Evolutionary conservation across 37 sponge, comb jelly and placozoan species (phyloP), one percentile per base, ranked within the genome.

Genomic region (Ephydatia muelleri): DNA sequence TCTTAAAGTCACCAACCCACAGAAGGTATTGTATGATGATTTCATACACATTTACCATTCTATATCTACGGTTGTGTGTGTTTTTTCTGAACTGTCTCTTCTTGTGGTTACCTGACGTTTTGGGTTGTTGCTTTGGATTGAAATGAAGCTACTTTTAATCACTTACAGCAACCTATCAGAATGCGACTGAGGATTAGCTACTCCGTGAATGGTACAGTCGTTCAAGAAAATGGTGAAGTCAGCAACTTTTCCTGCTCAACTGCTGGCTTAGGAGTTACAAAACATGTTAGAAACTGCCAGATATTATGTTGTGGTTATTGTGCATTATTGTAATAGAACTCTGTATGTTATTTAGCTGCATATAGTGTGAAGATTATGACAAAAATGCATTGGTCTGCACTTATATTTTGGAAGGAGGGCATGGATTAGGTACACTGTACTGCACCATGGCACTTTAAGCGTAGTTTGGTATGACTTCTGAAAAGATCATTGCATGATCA

Each of bases 171-270:
- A 71, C 87, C 90, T 11, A 34, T 94, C 35, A 78, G 95, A 32
- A 94, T 94, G 93, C 49, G 93, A 29, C 6, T 92, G 21, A 74
- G 92, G 22, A 71, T 95, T 0, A 82, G 64, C 38, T 95, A 90
- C 85, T 80, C 13, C 14, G 25, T 76, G 29, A 85, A 83, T 47
- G 95, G 93, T 0, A 34, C 81, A 8, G 68, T 76, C 0, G 76
- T 92, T 19, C 90, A 81, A 23, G 95, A 95, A 40, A 87, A 89
- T 77, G 91, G 85, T 13, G 95, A 92, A 67, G 70, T 95, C 25
- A 84, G 75, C 69, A 84, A 86, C 78, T 95, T 95, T n/a, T 68
- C 95, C 95, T 21, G 65, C 87, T 19, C 72, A 91, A 66, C 74
- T 93, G 39, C 21, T 80, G 32, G 57, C 69, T 65, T 86, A 38